Evolutionary conservation across 35 echinoderm and acorn worm species (phyloP).

Genomic region (Ptychodera flava): DNA sequence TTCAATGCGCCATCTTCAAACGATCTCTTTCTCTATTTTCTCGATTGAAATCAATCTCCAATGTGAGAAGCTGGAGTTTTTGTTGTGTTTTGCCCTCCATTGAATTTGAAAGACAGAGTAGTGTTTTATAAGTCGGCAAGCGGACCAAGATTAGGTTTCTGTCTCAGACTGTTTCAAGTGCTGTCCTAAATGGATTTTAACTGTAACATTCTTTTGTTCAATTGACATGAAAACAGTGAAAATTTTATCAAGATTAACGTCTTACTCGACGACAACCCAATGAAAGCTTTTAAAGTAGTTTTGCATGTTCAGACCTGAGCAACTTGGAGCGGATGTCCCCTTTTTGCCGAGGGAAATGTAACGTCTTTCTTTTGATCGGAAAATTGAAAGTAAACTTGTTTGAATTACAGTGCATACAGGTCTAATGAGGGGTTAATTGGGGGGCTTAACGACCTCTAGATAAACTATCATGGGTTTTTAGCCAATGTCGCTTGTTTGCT

Average conservation of each 20-base stretch:
- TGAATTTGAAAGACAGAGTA: background rate
- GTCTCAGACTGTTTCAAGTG: background rate
- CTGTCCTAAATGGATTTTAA: background rate
- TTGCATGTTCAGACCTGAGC: no score
- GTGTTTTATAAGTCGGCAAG: background rate
- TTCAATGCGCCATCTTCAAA: background rate
- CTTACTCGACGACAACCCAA: no score
- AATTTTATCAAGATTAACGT: no score
- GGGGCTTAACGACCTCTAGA: background rate
- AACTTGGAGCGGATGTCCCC: no score
- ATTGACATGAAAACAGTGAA: background rate
- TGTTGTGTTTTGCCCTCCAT: background rate
- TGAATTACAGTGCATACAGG: no score
- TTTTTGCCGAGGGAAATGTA: no score
- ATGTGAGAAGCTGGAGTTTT: background rate
- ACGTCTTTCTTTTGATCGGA: no score
- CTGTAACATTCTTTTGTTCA: background rate
- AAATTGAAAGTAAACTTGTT: no score
- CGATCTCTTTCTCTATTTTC: background rate
- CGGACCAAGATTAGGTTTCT: background rate
- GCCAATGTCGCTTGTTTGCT: no score
- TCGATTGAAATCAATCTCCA: background rate
- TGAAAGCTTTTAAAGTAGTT: no score
- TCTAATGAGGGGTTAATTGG: background rate
- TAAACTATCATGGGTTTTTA: background rate